A percentile compares a stretch with the other conserved stretches of the same genome.
These are phyloP conservation scores for Drosophila pallidifrons DNA, from an alignment of 1,140 invertebrate species.

Conservation along the genomic window DNA sequence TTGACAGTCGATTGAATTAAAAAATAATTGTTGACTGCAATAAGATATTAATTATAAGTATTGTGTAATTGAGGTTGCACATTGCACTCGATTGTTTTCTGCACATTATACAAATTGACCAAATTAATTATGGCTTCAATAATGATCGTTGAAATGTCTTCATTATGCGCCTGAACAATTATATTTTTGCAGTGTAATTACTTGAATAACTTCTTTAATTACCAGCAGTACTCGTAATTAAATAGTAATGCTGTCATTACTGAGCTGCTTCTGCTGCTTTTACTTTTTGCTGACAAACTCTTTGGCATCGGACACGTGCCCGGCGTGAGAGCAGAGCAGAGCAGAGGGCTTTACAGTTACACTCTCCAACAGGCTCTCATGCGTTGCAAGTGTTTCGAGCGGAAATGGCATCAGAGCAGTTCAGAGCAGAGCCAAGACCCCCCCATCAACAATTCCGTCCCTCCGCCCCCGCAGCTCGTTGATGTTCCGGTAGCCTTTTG, in stretches of 20 bases:
- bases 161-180: not conserved
- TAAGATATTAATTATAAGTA: not conserved
- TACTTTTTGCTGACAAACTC: not conserved
- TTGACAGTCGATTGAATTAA: too few relatives aligned
- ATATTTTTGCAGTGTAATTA: conserved; percentile 14
- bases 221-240: conserved; percentile 27
- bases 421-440: conserved; percentile 12
- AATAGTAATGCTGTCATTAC: conserved; percentile 10
- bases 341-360: conserved; percentile 8
- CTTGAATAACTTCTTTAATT: conserved; percentile 24
- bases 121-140: not conserved
- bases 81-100: not conserved
- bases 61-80: not conserved
- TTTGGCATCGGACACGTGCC: conserved; percentile 6
- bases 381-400: conserved; percentile 26
- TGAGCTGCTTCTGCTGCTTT: not conserved
- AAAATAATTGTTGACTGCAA: not conserved
- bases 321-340: not conserved
- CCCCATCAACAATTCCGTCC: not conserved
- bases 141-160: conserved; percentile 1
- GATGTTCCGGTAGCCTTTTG: conserved; percentile 10
- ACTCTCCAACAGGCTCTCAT: conserved; percentile 15
- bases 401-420: conserved; percentile 36
- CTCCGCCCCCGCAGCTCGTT: not conserved
- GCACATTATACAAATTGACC: not conserved